phyloP scores from a whole-genome alignment of 2,888 invertebrate species.

The Chymomyza amoena region DNA sequence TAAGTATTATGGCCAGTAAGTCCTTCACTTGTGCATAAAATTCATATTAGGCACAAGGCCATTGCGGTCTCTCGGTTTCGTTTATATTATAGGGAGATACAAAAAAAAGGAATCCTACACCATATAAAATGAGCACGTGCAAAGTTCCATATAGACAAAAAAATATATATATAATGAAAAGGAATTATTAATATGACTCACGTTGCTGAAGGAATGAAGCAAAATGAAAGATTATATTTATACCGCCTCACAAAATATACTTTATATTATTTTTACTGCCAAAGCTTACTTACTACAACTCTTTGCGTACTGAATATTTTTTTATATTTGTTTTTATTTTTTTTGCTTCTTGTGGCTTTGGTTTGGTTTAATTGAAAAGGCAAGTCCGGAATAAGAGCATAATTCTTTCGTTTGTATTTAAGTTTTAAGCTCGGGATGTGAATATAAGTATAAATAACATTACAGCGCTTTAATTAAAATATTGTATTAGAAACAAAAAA shows the following conservation, averaged over 20 bases:
- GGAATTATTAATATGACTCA: constrained; percentile 63
- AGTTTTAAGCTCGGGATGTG: not conserved
- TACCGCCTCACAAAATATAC: constrained; percentile 11
- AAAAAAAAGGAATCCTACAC: constrained; percentile 20
- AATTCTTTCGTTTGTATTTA: not conserved
- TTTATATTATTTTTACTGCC: not conserved
- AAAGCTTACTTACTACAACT: not conserved
- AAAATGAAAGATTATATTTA: constrained; percentile 45
- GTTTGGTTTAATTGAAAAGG: constrained; percentile 43
- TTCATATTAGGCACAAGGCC: constrained; percentile 69
- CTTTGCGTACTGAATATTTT: not conserved
- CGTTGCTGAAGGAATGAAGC: constrained; percentile 27
- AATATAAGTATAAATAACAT: not conserved
- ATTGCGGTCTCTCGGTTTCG: constrained; percentile 21
- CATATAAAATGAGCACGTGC: constrained; percentile 34
- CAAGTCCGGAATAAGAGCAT: constrained; percentile 15
- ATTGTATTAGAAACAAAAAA: not conserved
- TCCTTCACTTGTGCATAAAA: constrained; percentile 52
- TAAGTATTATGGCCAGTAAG: constrained; percentile 29
- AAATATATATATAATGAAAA: constrained; percentile 60
- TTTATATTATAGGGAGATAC: constrained; percentile 42
- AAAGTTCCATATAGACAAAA: constrained; percentile 33
- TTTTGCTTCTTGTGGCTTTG: constrained; percentile 11
- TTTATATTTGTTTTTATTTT: constrained; percentile 11
- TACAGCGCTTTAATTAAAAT: constrained; percentile 6